Percentiles rank a stretch among this genome's conserved stretches.
Evolutionary conservation across 2,888 invertebrate species (phyloP).

Genomic region (Antheraea yamamai): DNA sequence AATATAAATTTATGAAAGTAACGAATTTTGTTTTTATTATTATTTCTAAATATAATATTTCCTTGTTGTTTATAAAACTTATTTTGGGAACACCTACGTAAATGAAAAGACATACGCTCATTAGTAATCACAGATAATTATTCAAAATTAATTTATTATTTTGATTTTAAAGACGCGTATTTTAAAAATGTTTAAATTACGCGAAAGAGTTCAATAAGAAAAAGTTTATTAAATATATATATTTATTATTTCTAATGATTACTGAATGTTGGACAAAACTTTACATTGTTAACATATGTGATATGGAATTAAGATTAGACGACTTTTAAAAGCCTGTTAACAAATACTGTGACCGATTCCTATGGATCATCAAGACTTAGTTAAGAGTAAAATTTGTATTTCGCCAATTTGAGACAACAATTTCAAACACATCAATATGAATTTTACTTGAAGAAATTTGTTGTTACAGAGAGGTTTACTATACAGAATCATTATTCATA

Average conservation of each 20-base stretch:
- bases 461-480: not conserved
- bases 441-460: not conserved
- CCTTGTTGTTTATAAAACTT: too few relatives aligned
- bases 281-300: too few relatives aligned
- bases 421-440: not conserved
- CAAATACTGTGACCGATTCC: not conserved
- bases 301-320: too few relatives aligned
- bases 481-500: not conserved
- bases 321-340: not conserved
- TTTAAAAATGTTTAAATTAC: not conserved
- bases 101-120: too few relatives aligned
- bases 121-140: too few relatives aligned
- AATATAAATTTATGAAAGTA: slow-evolving; percentile 39
- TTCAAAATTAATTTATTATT: too few relatives aligned
- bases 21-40: slow-evolving; percentile 12
- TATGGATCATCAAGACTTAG: not conserved
- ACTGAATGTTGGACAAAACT: not conserved
- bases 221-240: not conserved
- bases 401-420: not conserved
- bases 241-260: not conserved
- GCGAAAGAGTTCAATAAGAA: not conserved
- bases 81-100: too few relatives aligned
- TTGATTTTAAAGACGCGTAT: too few relatives aligned
- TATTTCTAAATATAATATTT: not conserved
- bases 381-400: not conserved